Percentiles rank a stretch among this genome's conserved stretches.
phyloP scores from a whole-genome alignment of 2,888 invertebrate genomes.

The Argyresthia albistria region DNA sequence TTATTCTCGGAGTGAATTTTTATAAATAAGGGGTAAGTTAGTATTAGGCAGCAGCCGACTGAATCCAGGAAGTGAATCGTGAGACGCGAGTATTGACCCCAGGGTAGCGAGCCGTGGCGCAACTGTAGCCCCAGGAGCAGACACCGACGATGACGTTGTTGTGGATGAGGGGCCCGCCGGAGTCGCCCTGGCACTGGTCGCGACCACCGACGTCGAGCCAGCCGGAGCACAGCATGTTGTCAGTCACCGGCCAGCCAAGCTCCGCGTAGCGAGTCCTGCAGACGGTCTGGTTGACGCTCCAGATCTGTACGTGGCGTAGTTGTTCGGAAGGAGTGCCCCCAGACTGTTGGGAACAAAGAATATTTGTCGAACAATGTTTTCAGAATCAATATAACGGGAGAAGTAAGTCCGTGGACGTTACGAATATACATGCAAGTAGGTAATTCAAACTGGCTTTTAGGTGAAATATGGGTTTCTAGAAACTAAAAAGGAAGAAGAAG shows the following conservation, averaged over 20 bases:
- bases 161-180: slow-evolving; percentile 41
- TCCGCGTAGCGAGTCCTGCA: slow-evolving; percentile 31
- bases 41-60: slow-evolving; percentile 16
- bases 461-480: not conserved
- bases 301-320: slow-evolving; percentile 34
- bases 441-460: not conserved
- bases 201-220: slow-evolving; percentile 38
- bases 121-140: slow-evolving; percentile 34
- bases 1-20: too few species aligned
- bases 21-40: not conserved
- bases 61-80: slow-evolving; percentile 36
- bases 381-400: not conserved
- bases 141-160: slow-evolving; percentile 37
- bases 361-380: not conserved
- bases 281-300: slow-evolving; percentile 29
- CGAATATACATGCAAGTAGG: not conserved
- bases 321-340: slow-evolving; percentile 19
- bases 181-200: slow-evolving; percentile 45
- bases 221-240: slow-evolving; percentile 43
- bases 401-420: not conserved
- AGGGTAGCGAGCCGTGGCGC: slow-evolving; percentile 33
- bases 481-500: not conserved
- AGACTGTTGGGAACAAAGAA: slow-evolving; percentile 11
- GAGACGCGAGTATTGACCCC: slow-evolving; percentile 42
- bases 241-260: slow-evolving; percentile 22